Conservation (phyloP, 2,888 invertebrate genomes). For the Pogonocherus hispidulus region DNA sequence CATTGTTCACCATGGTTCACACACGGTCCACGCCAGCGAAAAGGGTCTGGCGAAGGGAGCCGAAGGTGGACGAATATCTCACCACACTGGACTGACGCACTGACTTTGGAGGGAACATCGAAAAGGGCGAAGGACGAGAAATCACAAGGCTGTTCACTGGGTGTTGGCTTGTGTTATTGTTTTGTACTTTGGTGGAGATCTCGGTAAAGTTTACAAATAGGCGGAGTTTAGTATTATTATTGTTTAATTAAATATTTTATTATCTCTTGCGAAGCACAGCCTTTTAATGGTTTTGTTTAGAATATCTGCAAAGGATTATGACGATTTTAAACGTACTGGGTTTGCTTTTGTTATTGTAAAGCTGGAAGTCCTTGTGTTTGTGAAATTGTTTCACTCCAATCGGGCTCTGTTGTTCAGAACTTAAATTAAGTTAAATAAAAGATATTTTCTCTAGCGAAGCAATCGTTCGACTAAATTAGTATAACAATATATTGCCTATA, state of each 20-base stretch:
- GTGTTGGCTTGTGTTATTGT: not conserved
- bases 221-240: conserved; percentile 1
- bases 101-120: conserved; percentile 7
- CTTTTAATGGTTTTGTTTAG: conserved; percentile 20
- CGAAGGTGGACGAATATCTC: not conserved
- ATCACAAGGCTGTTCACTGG: not conserved
- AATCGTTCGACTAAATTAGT: no score
- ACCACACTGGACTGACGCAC: not conserved
- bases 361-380: not conserved
- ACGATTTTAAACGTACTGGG: not conserved
- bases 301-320: conserved; percentile 23
- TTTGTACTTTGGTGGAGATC: conserved; percentile 5
- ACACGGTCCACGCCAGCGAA: conserved; percentile 7
- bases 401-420: not conserved
- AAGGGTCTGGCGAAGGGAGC: not conserved
- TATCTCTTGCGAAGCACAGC: conserved; percentile 22
- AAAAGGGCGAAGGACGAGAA: not conserved
- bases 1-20: conserved; percentile 69
- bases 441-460: not conserved
- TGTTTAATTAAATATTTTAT: conserved; percentile 14
- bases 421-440: not conserved
- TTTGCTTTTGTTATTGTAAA: not conserved
- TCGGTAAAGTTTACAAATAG: not conserved
- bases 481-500: no score
- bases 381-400: not conserved